Conservation (phyloP, 2,797 vertebrate genomes). For the Lepilemur septentrionalis region DNA sequence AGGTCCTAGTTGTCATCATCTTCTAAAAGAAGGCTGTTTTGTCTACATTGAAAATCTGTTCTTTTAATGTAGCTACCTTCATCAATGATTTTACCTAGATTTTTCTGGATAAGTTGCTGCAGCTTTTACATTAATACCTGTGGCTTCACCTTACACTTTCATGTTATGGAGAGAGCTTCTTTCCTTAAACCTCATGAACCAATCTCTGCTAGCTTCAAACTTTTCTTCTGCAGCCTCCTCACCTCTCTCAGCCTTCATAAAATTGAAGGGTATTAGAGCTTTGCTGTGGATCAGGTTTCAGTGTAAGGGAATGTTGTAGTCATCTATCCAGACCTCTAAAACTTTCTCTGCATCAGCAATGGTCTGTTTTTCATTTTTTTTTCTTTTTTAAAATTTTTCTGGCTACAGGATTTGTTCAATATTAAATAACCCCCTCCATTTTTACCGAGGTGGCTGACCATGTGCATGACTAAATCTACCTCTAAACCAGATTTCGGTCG, state of each 20-base stretch:
- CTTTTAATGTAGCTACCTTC: neutral
- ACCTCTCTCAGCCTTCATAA: neutral
- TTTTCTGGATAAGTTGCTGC: neutral
- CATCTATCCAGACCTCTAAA: neutral
- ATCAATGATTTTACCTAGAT: neutral
- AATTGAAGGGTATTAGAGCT: neutral
- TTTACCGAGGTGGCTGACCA: constrained; percentile 96
- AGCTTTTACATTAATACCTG: neutral
- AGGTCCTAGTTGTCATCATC: neutral
- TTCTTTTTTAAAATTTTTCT: neutral
- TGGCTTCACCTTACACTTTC: neutral
- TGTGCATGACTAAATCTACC: constrained; percentile 96
- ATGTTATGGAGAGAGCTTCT: neutral
- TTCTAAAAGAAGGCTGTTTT: neutral
- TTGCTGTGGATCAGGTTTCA: neutral
- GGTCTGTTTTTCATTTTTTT: too few species aligned
- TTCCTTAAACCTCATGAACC: neutral
- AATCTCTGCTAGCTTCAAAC: neutral
- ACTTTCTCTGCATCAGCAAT: neutral
- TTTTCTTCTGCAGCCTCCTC: neutral
- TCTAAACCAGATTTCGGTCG: constrained; percentile 74
- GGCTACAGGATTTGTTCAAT: constrained; percentile 90
- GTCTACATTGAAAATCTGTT: neutral
- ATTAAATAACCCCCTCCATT: constrained; percentile 83
- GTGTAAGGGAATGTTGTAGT: neutral